phyloP scores from a whole-genome alignment of 2,888 invertebrate species.

The Tipula lateralis region DNA sequence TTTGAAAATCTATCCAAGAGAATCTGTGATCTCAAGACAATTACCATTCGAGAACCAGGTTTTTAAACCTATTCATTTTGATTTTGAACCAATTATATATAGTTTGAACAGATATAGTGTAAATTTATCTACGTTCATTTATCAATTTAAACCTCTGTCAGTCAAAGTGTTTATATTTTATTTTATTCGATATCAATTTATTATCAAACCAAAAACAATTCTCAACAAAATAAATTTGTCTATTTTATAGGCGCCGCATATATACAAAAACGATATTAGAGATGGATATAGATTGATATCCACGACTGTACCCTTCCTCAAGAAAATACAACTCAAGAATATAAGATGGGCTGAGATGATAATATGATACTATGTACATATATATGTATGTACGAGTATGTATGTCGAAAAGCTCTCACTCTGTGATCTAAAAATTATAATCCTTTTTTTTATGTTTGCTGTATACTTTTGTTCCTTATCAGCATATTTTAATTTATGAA shows the following conservation, averaged over 20 bases:
- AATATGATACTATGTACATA: not conserved
- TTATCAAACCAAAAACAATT: not conserved
- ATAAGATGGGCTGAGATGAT: not conserved
- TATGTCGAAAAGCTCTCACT: not conserved
- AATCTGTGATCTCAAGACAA: too few species aligned
- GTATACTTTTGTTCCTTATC: not conserved
- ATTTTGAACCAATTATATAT: too few species aligned
- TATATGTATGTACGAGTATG: not conserved
- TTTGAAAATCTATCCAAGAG: too few species aligned
- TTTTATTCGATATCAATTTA: not conserved
- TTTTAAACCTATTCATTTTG: too few species aligned
- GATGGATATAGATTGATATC: not conserved
- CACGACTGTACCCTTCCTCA: not conserved
- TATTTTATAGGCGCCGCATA: not conserved
- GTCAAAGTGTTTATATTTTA: not conserved
- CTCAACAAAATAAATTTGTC: not conserved
- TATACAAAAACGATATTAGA: not conserved
- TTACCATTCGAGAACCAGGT: too few species aligned
- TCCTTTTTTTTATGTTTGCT: not conserved
- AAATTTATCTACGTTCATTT: too few species aligned
- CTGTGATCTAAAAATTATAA: not conserved
- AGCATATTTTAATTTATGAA: conserved; percentile 11
- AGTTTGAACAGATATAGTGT: too few species aligned
- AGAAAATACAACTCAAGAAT: not conserved
- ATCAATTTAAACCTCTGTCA: not conserved